phyloP scores from a whole-genome alignment of 2,113 vertebrate genomes.

The Phaethon lepturus region DNA sequence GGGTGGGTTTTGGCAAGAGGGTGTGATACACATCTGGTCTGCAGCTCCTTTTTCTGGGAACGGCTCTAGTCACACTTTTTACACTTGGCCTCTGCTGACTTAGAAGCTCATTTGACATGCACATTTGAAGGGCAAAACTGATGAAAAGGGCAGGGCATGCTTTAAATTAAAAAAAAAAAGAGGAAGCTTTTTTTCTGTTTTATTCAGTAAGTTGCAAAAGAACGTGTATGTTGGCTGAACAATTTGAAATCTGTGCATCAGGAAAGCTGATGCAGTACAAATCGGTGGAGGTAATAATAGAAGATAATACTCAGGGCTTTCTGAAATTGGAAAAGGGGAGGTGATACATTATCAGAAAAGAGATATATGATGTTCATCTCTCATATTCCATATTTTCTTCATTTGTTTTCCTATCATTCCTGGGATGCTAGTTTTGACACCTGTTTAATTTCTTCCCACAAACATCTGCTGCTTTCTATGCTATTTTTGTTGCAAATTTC shows the following conservation, averaged over 20 bases:
- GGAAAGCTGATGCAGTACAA: neutral
- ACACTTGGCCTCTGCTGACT: neutral
- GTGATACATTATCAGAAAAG: neutral
- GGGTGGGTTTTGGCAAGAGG: neutral
- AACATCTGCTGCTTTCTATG: neutral
- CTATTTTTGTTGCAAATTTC: neutral
- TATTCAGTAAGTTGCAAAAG: neutral
- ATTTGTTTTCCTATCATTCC: neutral
- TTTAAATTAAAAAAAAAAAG: neutral
- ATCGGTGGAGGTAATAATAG: neutral
- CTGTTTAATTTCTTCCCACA: neutral
- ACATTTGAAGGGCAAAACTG: neutral
- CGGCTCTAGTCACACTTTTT: neutral
- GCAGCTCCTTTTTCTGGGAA: slow-evolving; percentile 42
- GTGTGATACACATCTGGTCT: slow-evolving; percentile 31
- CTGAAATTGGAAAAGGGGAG: neutral
- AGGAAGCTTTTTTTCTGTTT: neutral
- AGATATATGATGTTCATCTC: neutral
- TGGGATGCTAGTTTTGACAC: neutral
- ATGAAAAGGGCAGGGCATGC: neutral
- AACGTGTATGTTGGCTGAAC: neutral
- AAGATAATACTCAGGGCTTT: neutral
- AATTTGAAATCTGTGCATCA: neutral
- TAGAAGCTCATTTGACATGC: slow-evolving; percentile 13
- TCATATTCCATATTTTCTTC: neutral